Evolutionary conservation across 2,888 invertebrate genomes (phyloP).

Genomic region (Digitonthophagus gazella): DNA sequence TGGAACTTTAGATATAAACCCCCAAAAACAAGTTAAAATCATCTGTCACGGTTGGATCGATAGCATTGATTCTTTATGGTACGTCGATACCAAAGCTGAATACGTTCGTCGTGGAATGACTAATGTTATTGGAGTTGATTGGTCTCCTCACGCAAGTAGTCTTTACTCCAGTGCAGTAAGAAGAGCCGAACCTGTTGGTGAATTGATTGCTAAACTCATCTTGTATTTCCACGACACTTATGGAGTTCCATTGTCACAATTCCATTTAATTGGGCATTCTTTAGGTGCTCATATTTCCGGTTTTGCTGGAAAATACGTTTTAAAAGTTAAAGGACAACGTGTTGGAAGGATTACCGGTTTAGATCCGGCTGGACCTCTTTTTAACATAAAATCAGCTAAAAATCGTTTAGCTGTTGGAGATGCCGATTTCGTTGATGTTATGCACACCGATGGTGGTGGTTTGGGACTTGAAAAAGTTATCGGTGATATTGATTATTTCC

Average conservation of each 20-base stretch:
- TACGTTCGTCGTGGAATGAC: conserved; percentile 13
- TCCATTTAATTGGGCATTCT: conserved; percentile 24
- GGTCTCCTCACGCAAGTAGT: conserved; percentile 13
- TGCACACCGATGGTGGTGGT: conserved; percentile 66
- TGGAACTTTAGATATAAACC: conserved; percentile 42
- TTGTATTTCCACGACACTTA: conserved; percentile 11
- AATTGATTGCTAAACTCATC: conserved; percentile 17
- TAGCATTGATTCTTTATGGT: conserved; percentile 7
- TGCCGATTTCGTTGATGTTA: conserved; percentile 67
- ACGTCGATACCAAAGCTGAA: conserved; percentile 12
- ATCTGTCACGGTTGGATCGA: conserved; percentile 20
- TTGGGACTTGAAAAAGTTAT: conserved; percentile 59
- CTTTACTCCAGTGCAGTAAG: conserved; percentile 8
- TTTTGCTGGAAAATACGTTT: conserved; percentile 22
- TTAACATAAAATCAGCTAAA: conserved; percentile 48
- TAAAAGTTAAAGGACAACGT: conserved; percentile 7
- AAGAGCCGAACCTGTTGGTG: conserved; percentile 12
- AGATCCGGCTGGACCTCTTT: conserved; percentile 66
- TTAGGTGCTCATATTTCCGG: conserved; percentile 22
- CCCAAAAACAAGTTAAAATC: conserved; percentile 19
- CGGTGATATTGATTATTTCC: conserved; percentile 70
- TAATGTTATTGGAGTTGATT: conserved; percentile 22
- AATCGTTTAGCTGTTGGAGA: conserved; percentile 61
- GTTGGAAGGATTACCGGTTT: conserved; percentile 29
- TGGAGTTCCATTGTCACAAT: not conserved